These are phyloP conservation scores for Macquaria ambigua DNA, from an alignment of 2,113 vertebrate species.

Conservation along the genomic window DNA sequence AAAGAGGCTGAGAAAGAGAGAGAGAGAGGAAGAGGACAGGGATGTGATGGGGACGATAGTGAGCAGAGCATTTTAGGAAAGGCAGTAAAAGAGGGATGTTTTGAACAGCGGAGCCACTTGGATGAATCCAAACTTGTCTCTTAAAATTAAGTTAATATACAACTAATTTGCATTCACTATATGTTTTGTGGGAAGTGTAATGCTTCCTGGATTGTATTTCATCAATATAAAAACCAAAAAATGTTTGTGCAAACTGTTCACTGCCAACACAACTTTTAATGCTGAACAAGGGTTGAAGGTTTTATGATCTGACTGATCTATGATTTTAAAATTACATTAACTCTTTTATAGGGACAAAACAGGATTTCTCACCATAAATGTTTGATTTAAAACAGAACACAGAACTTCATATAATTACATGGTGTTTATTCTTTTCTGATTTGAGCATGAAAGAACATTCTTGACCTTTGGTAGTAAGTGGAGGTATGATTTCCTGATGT, in stretches of 20 bases:
- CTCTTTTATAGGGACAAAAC: neutral
- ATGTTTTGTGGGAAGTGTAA: neutral
- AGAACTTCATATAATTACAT: neutral
- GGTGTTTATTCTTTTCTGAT: neutral
- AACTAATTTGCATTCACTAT: neutral
- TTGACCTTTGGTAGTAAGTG: neutral
- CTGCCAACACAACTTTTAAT: neutral
- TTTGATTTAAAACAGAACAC: neutral
- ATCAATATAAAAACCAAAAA: neutral
- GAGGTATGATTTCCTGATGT: neutral
- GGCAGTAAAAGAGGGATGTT: conserved; percentile 52
- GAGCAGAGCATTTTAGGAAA: conserved; percentile 12
- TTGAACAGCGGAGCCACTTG: conserved; percentile 6
- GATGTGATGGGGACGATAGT: conserved; percentile 56
- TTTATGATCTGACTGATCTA: neutral
- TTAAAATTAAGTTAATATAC: neutral
- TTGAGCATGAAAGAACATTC: neutral
- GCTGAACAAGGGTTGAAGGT: neutral
- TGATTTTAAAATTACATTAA: neutral
- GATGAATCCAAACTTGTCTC: neutral
- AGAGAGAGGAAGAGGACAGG: conserved; percentile 24
- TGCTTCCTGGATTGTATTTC: neutral
- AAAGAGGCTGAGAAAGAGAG: conserved; percentile 34
- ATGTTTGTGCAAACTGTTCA: neutral
- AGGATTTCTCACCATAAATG: neutral